These are phyloP conservation scores for Aurelia aurita DNA, from an alignment of 30 jellyfish, hydroid and myxozoan species.

Conservation along the genomic window DNA sequence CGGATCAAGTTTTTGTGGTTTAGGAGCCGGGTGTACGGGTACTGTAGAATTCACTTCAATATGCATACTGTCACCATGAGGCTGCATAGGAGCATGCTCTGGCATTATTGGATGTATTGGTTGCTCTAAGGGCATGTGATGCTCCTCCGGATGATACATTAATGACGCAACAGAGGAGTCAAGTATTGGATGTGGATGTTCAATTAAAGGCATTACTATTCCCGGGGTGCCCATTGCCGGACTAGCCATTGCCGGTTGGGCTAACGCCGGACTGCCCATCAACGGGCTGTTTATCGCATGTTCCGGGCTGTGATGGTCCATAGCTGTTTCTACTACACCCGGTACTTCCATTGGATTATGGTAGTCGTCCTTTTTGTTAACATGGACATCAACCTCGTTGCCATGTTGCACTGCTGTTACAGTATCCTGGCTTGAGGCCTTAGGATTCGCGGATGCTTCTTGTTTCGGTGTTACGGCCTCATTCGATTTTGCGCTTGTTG, in stretches of 20 bases:
- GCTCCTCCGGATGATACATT: slow-evolving; percentile 54
- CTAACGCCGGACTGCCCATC: slow-evolving; percentile 25
- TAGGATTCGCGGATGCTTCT: not conserved
- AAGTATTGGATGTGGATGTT: slow-evolving; percentile 62
- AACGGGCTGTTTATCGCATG: slow-evolving; percentile 1
- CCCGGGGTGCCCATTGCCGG: slow-evolving; percentile 30
- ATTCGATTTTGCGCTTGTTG: slow-evolving; percentile 12
- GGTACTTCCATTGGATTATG: slow-evolving; percentile 26
- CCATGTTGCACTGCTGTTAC: slow-evolving; percentile 67
- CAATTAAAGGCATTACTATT: slow-evolving; percentile 27
- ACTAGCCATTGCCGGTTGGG: slow-evolving; percentile 20
- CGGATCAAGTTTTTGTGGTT: slow-evolving; percentile 77
- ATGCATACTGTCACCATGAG: slow-evolving; percentile 47
- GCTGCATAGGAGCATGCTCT: slow-evolving; percentile 8
- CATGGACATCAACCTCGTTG: slow-evolving; percentile 48
- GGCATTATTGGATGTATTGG: slow-evolving; percentile 35
- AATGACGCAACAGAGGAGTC: slow-evolving; percentile 58
- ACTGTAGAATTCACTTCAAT: slow-evolving; percentile 62
- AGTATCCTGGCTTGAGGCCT: not conserved
- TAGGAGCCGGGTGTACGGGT: slow-evolving; percentile 64
- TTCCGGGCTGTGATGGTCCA: slow-evolving; percentile 39
- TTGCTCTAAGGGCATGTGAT: slow-evolving; percentile 40
- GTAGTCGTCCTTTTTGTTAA: slow-evolving; percentile 21
- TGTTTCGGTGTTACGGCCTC: not conserved
- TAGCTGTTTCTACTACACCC: slow-evolving; percentile 22